Conservation (phyloP, 35 echinoderm and acorn worm genomes). For the Chiridota heheva region DNA sequence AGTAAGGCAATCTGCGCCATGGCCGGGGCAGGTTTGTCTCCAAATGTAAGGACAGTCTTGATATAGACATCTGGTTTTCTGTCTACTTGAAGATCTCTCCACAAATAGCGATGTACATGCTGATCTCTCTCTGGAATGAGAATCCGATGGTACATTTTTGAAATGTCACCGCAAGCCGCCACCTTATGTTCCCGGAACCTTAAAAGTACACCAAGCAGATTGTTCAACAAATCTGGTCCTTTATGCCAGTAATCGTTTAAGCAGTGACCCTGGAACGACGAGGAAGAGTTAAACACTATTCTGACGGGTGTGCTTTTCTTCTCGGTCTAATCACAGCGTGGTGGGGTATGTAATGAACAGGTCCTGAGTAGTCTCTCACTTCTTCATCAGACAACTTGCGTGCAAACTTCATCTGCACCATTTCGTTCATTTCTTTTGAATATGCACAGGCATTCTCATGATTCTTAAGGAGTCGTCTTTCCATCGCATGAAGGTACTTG, state of each 20-base stretch:
- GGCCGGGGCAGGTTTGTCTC: slow-evolving; percentile 71
- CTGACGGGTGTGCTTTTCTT: slow-evolving; percentile 73
- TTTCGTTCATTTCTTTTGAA: slow-evolving; percentile 44
- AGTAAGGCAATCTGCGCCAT: slow-evolving; percentile 61
- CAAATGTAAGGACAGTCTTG: slow-evolving; percentile 66
- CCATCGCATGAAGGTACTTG: slow-evolving; percentile 55
- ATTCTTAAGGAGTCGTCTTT: slow-evolving; percentile 54
- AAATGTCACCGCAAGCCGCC: slow-evolving; percentile 61
- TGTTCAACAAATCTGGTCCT: slow-evolving; percentile 63
- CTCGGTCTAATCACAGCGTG: slow-evolving; percentile 58
- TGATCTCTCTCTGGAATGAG: slow-evolving; percentile 67
- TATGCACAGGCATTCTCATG: slow-evolving; percentile 58
- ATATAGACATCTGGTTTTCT: slow-evolving; percentile 58
- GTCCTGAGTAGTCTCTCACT: slow-evolving; percentile 41
- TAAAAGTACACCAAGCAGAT: slow-evolving; percentile 53
- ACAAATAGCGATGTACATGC: slow-evolving; percentile 70
- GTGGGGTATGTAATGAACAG: slow-evolving; percentile 67
- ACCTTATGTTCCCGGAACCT: slow-evolving; percentile 57
- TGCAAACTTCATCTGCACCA: slow-evolving; percentile 79
- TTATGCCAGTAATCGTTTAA: slow-evolving; percentile 74
- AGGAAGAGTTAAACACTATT: slow-evolving; percentile 68
- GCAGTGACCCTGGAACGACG: slow-evolving; percentile 55
- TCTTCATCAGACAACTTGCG: slow-evolving; percentile 62
- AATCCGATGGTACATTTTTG: slow-evolving; percentile 75
- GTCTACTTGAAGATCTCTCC: slow-evolving; percentile 52